A percentile compares a stretch with the other conserved stretches of the same genome.
phyloP scores from a whole-genome alignment of 2,113 vertebrate genomes.

The Atractosteus spatula region DNA sequence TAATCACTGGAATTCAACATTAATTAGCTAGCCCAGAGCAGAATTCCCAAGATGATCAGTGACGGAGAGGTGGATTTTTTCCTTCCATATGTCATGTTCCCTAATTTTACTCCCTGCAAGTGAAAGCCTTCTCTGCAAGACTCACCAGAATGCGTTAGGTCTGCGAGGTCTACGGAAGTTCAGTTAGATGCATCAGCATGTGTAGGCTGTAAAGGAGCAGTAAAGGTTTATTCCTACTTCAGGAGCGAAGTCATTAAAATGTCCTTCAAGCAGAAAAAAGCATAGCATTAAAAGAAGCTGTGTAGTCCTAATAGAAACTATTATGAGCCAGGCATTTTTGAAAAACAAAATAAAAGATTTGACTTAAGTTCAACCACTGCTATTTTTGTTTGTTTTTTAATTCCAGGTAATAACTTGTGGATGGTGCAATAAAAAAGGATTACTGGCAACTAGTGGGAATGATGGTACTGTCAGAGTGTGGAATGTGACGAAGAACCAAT shows the following conservation, averaged over 20 bases:
- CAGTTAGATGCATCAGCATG: no score
- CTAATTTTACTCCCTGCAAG: constrained; percentile 1
- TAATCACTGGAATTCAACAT: constrained; percentile 10
- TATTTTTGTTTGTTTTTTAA: not conserved
- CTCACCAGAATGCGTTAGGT: not conserved
- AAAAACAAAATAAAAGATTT: no score
- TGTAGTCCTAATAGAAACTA: no score
- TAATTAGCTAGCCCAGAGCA: constrained; percentile 6
- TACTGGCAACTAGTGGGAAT: constrained; percentile 88
- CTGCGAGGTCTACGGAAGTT: no score
- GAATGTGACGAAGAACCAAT: constrained; percentile 93
- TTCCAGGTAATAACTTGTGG: constrained; percentile 85
- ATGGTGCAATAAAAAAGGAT: constrained; percentile 90
- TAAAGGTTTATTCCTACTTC: no score
- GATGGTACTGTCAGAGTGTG: constrained; percentile 92
- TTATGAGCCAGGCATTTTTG: no score
- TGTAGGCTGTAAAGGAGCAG: no score
- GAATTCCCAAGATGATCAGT: constrained; percentile 2
- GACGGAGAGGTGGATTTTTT: not conserved
- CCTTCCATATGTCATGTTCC: constrained; percentile 14
- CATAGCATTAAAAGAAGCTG: no score
- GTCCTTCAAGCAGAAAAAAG: no score
- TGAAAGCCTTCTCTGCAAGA: not conserved
- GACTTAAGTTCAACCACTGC: not conserved
- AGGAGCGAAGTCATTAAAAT: no score